These are phyloP conservation scores for Cryptocephalus moraei DNA, from an alignment of 2,888 invertebrate species.

Conservation along the genomic window DNA sequence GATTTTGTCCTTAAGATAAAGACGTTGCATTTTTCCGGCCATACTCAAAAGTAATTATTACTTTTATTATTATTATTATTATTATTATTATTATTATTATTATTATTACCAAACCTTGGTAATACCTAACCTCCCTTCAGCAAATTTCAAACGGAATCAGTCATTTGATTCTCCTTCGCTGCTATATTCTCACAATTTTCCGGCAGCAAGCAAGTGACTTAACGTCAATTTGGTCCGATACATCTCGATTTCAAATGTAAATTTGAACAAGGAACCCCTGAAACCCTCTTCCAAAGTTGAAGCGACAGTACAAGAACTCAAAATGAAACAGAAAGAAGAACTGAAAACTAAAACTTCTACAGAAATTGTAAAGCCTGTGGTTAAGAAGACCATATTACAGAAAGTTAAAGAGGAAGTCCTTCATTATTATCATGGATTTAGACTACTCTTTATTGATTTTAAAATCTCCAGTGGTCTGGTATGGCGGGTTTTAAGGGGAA, in stretches of 20 bases:
- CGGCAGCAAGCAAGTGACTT: conserved; percentile 6
- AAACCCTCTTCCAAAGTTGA: conserved; percentile 88
- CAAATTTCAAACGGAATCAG: conserved; percentile 16
- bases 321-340: conserved; percentile 60
- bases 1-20: too few species aligned
- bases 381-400: conserved; percentile 60
- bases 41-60: too few species aligned
- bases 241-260: conserved; percentile 24
- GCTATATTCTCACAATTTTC: conserved; percentile 5
- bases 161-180: conserved; percentile 12
- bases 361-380: conserved; percentile 19
- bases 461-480: conserved; percentile 71
- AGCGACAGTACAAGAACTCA: conserved; percentile 76
- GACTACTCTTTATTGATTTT: conserved; percentile 83
- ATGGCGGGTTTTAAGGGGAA: conserved; percentile 73
- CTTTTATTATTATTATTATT: too few species aligned
- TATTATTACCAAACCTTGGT: too few species aligned
- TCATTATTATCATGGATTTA: conserved; percentile 97
- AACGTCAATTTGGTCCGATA: conserved; percentile 18
- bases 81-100: too few species aligned
- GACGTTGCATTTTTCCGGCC: too few species aligned
- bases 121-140: conserved; percentile 7
- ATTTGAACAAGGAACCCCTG: conserved; percentile 35
- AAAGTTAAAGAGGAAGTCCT: conserved; percentile 70
- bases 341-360: conserved; percentile 29